Base-by-base conservation (phyloP, 1,140 invertebrate species). In the Trichonephila clavata region DNA sequence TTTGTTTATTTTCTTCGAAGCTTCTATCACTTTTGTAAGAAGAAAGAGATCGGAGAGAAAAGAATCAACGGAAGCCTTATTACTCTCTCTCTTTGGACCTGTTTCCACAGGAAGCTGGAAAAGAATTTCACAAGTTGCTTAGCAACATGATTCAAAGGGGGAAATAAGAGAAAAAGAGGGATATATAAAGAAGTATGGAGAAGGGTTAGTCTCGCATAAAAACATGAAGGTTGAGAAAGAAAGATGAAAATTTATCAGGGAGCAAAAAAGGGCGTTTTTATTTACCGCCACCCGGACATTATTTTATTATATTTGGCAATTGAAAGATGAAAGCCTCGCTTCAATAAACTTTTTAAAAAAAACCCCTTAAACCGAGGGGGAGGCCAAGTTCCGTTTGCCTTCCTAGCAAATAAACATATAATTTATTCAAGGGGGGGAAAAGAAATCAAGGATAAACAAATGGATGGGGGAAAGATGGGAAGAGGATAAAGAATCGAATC, bases 161-260 rank as follows among this genome's bases (percentile, higher is more conserved):
- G 18, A n/a, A 10, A n/a, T 0, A 10, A 24, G 2, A 68, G 13
- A 68, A 21, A 21, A 50, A 20, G n/a, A 77, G 39, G 39, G 77
- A 24, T 24, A 59, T 14, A 84, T 24, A 84, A 59, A 59, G 50
- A 84, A 27, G 20, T 57, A 16, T n/a, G 43, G 50, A 59, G 43
- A 84, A 57, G 81, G 32, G 57, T 57, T 84, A 59, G n/a, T 24
- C 50, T 50, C 20, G 59, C 7, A 50, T 7, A 50, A 59, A 57
- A 84, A 59, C 16, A 81, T 18, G 39, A 86, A 86, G 43, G 21
- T 59, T 24, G 83, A 24, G 57, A n/a, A 50, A n/a, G 32, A 57
- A 43, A 57, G 81, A 65, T 63, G n/a, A 65, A 65, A 65, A 65
- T 65, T 65, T 65, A 65, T 65, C 63, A 65, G 13, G 63, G 65